Percentiles rank a stretch among this genome's conserved stretches.
Evolutionary conservation across 1,140 invertebrate genomes (phyloP).

Genomic region (Drosophila baimaii): DNA sequence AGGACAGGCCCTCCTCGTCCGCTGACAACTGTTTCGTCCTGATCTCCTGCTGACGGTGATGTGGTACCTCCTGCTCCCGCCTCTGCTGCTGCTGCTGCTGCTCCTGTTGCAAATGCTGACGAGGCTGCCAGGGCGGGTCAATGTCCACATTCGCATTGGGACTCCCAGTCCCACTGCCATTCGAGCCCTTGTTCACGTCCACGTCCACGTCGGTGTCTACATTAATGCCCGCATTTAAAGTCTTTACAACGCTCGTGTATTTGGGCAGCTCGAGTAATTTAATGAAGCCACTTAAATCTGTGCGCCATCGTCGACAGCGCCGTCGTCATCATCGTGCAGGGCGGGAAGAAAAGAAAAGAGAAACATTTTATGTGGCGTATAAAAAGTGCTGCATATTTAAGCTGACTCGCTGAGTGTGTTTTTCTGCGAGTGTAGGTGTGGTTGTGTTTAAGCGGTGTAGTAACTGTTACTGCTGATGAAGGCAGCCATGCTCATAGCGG

Average conservation of each 20-base stretch:
- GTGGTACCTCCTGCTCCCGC: constrained; percentile 15
- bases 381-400: constrained; percentile 71
- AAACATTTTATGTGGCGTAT: constrained; percentile 72
- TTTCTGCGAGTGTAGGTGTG: constrained; percentile 24
- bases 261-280: constrained; percentile 81
- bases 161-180: constrained; percentile 16
- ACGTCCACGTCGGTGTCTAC: constrained; percentile 63
- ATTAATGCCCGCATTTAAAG: constrained; percentile 83
- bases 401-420: constrained; percentile 23
- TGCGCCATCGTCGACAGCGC: constrained; percentile 51
- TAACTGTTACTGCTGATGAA: constrained; percentile 65
- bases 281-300: constrained; percentile 84
- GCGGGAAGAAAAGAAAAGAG: constrained; percentile 56
- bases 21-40: constrained; percentile 54
- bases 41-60: constrained; percentile 34
- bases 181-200: constrained; percentile 26
- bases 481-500: constrained; percentile 28
- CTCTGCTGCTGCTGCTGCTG: constrained; percentile 27
- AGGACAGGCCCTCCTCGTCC: constrained; percentile 24
- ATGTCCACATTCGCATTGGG: constrained; percentile 37
- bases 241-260: constrained; percentile 82
- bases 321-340: constrained; percentile 13
- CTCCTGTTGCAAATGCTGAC: constrained; percentile 57
- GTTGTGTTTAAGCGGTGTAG: constrained; percentile 50
- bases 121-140: constrained; percentile 61